Percentiles rank a stretch among this genome's conserved stretches.
Conservation (phyloP, 2,888 invertebrate species). For the Drosophila neotestacea region DNA sequence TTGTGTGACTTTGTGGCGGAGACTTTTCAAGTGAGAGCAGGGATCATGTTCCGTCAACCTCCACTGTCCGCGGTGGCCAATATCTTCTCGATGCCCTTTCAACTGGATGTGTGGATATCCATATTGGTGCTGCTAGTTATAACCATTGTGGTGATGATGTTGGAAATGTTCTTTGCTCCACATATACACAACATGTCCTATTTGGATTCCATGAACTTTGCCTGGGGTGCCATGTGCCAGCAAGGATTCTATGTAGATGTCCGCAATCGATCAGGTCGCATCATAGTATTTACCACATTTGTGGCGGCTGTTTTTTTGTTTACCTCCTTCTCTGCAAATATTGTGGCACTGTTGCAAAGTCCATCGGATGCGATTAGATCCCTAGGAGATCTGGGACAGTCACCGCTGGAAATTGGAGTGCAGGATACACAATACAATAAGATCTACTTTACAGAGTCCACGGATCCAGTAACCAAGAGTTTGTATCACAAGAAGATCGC, state of each 20-base stretch:
- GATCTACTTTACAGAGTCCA: conserved; percentile 87
- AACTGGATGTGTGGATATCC: conserved; percentile 87
- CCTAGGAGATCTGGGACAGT: conserved; percentile 87
- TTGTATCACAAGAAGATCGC: conserved; percentile 87
- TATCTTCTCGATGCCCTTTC: conserved; percentile 88
- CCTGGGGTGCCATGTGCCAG: conserved; percentile 87
- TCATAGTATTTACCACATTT: conserved; percentile 87
- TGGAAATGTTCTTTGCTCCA: conserved; percentile 78
- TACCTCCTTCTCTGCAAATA: conserved; percentile 89
- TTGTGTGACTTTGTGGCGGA: conserved; percentile 87
- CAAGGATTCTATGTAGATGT: conserved; percentile 87
- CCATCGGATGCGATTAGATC: conserved; percentile 87
- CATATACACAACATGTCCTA: conserved; percentile 73
- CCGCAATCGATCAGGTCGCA: conserved; percentile 86
- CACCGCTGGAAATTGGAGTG: conserved; percentile 87
- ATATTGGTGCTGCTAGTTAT: conserved; percentile 78
- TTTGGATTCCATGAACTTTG: conserved; percentile 86
- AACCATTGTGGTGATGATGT: conserved; percentile 69
- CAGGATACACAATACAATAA: conserved; percentile 88
- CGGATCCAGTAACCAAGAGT: conserved; percentile 86
- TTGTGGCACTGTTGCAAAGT: conserved; percentile 88
- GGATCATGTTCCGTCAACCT: conserved; percentile 88
- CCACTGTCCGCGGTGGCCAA: conserved; percentile 88
- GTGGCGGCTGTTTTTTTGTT: conserved; percentile 87
- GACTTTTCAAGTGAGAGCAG: conserved; percentile 86